These are phyloP conservation scores for Galeopterus variegatus DNA, from an alignment of 2,113 vertebrate species.

Conservation along the genomic window DNA sequence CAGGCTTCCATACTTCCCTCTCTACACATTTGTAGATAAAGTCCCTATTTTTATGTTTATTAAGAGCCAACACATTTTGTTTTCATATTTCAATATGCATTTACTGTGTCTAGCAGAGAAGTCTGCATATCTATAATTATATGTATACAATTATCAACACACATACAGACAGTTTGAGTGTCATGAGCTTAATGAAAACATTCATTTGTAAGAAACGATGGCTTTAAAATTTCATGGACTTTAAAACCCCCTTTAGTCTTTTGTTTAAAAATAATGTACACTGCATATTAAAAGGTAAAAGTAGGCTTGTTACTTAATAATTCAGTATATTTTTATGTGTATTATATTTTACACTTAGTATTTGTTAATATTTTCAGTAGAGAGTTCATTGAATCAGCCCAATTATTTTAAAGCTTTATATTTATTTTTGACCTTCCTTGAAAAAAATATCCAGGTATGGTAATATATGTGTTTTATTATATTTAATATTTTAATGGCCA, in stretches of 20 bases:
- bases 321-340: neutral
- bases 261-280: constrained; percentile 7
- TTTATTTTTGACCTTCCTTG: neutral
- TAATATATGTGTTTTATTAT: neutral
- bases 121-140: neutral
- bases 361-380: constrained; percentile 31
- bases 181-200: constrained; percentile 24
- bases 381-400: neutral
- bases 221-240: constrained; percentile 11
- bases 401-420: neutral
- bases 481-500: neutral
- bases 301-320: neutral
- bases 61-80: neutral
- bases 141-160: neutral
- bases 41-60: neutral
- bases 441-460: neutral
- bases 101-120: constrained; percentile 17
- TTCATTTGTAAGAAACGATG: neutral
- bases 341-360: neutral
- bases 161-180: neutral
- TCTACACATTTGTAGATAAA: neutral
- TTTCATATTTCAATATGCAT: neutral
- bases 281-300: neutral
- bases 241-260: constrained; percentile 29
- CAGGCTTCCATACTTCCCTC: neutral